phyloP scores from a whole-genome alignment of 2,113 vertebrate species.

The Cettia cetti region DNA sequence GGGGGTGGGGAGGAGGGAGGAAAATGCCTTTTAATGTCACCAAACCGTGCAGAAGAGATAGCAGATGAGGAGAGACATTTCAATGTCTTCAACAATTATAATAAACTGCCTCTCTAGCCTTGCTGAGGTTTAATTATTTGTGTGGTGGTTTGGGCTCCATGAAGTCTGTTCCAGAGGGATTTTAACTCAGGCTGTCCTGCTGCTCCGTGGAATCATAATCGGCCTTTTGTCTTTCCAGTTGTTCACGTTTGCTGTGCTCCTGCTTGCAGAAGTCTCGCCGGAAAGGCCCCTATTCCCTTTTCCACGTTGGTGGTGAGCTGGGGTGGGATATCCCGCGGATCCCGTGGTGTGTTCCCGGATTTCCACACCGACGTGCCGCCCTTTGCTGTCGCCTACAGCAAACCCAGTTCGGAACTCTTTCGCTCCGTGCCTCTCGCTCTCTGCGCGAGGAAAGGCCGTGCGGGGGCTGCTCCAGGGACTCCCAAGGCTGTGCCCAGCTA shows the following conservation, averaged over 20 bases:
- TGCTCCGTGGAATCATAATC: background rate
- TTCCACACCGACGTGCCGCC: slow-evolving; percentile 84
- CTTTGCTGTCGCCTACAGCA: slow-evolving; percentile 88
- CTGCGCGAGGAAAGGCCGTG: fast-evolving
- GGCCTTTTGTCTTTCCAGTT: background rate
- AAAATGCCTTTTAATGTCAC: background rate
- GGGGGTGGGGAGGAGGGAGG: background rate
- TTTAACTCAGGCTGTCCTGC: background rate
- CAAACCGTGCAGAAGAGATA: background rate
- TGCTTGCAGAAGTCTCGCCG: background rate
- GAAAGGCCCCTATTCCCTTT: background rate
- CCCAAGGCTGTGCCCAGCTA: too few species aligned
- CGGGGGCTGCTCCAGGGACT: background rate
- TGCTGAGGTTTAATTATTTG: background rate
- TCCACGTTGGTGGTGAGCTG: background rate
- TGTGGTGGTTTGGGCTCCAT: background rate
- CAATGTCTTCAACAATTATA: background rate
- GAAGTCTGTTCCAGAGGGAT: background rate
- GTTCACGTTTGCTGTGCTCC: background rate
- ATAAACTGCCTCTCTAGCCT: background rate
- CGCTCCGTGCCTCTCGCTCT: background rate
- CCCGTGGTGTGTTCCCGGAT: slow-evolving; percentile 76
- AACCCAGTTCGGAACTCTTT: slow-evolving; percentile 83
- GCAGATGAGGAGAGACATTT: background rate
- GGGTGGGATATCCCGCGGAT: slow-evolving; percentile 23